Percentiles rank a stretch among this genome's conserved stretches.
Conservation (phyloP, 2,888 invertebrate species). For the Eupithecia vulgata region DNA sequence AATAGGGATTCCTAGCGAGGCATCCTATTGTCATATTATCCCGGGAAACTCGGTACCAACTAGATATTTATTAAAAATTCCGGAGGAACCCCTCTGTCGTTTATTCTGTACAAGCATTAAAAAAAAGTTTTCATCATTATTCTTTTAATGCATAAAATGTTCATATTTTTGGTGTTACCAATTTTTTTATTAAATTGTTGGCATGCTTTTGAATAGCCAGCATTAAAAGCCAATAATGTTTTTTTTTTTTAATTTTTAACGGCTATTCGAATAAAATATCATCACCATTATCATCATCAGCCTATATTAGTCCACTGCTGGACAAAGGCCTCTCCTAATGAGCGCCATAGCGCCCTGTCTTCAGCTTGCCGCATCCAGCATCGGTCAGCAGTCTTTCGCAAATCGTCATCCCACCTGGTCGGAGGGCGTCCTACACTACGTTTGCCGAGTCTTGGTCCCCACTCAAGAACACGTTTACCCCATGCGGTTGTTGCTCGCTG, state of each 20-base stretch:
- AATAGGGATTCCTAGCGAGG: constrained; percentile 64
- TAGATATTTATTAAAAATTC: constrained; percentile 72
- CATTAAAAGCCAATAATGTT: not conserved
- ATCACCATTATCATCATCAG: no score
- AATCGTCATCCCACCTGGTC: no score
- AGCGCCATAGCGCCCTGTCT: no score
- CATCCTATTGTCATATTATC: constrained; percentile 63
- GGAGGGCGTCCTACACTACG: no score
- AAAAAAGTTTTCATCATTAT: constrained; percentile 16
- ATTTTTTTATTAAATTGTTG: not conserved
- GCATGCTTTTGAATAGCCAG: not conserved
- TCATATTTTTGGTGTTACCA: not conserved
- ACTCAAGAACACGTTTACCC: no score
- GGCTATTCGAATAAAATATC: not conserved
- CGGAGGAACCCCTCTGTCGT: constrained; percentile 47
- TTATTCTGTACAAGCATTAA: constrained; percentile 50
- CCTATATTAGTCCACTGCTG: no score
- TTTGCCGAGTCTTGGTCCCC: no score
- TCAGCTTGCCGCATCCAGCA: no score
- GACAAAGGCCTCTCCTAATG: no score
- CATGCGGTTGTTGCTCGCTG: no score
- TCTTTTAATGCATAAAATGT: not conserved
- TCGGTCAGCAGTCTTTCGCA: no score
- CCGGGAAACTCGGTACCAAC: constrained; percentile 45
- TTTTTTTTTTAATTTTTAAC: not conserved